Percentiles rank a stretch among this genome's conserved stretches.
Evolutionary conservation across 2,113 vertebrate species (phyloP).

Genomic region (Promerops cafer): DNA sequence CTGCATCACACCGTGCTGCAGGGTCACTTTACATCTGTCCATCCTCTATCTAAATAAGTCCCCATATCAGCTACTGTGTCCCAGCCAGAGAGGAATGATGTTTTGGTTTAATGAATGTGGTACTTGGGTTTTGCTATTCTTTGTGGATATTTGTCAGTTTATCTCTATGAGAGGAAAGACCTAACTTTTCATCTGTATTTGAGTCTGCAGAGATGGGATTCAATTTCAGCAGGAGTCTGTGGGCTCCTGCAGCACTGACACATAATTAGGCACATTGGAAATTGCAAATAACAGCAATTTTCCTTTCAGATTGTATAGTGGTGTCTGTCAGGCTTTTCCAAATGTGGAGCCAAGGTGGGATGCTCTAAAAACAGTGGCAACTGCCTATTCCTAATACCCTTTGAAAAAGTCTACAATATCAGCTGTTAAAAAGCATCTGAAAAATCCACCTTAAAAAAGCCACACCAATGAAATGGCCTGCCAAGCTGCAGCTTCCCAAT

Average conservation of each 20-base stretch:
- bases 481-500: slow-evolving; percentile 53
- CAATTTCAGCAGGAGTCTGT: neutral
- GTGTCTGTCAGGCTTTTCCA: neutral
- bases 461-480: slow-evolving; percentile 3
- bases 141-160: neutral
- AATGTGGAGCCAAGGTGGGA: neutral
- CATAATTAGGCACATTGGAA: neutral
- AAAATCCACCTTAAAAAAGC: slow-evolving; percentile 61
- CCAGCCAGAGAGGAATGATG: neutral
- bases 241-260: rapidly evolving
- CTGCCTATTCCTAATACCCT: neutral
- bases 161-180: neutral
- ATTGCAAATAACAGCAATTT: neutral
- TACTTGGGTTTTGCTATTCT: neutral
- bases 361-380: neutral
- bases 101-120: neutral
- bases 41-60: neutral
- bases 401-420: neutral
- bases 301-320: neutral
- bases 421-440: slow-evolving; percentile 1
- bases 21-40: neutral
- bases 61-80: neutral
- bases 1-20: neutral
- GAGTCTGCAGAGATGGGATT: neutral
- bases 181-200: neutral